These are phyloP conservation scores for Nothura maculosa DNA, from an alignment of 2,797 vertebrate genomes.

Conservation along the genomic window DNA sequence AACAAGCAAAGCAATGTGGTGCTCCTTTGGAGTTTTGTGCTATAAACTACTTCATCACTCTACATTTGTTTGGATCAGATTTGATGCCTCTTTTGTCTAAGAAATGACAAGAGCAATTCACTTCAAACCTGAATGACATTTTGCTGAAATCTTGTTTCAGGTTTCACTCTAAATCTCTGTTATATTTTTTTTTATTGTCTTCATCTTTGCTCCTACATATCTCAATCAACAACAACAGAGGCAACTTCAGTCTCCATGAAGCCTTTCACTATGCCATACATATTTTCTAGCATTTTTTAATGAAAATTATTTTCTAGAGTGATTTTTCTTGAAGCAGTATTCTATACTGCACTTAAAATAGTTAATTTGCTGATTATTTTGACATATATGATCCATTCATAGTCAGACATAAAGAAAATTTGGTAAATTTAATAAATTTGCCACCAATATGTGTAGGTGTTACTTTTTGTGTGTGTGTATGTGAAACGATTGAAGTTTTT, in stretches of 20 bases:
- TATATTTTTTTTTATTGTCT: not conserved
- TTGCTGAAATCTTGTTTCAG: not conserved
- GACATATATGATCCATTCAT: not conserved
- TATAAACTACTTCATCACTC: not conserved
- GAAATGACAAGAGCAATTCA: not conserved
- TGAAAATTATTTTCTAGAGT: not conserved
- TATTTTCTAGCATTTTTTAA: not conserved
- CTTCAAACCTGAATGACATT: not conserved
- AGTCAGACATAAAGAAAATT: not conserved
- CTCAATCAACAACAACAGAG: not conserved
- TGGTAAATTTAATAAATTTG: not conserved
- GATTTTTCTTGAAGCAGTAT: not conserved
- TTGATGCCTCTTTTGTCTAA: not conserved
- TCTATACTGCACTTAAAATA: not conserved
- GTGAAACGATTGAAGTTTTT: not conserved
- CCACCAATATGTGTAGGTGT: not conserved
- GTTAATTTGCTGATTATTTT: conserved; percentile 32
- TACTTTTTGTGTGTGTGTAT: no score
- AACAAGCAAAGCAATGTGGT: no score
- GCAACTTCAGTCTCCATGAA: not conserved
- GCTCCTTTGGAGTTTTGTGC: not conserved
- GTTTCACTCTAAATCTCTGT: not conserved
- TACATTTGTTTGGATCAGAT: not conserved
- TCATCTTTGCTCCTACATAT: not conserved
- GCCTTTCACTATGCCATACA: not conserved